Conservation (phyloP, 2,113 vertebrate species). For the Centropristis striata region DNA sequence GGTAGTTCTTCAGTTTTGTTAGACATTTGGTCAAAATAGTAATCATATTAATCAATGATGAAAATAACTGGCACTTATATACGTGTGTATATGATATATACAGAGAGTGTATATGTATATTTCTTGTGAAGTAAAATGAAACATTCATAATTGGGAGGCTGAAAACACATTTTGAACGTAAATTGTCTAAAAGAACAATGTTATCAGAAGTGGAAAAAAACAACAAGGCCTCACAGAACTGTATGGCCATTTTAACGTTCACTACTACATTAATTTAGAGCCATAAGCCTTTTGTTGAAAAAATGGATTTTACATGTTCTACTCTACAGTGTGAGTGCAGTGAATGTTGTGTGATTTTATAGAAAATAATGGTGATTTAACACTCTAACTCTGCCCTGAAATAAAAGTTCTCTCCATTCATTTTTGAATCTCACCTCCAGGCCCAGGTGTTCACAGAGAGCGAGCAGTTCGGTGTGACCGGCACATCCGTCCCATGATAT, state of each 20-base stretch:
- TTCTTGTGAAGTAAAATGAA: too few species aligned
- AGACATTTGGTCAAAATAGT: too few species aligned
- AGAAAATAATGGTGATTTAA: background rate
- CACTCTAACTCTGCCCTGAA: background rate
- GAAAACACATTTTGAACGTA: background rate
- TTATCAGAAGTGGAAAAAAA: background rate
- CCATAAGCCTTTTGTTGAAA: too few species aligned
- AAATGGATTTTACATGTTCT: too few species aligned
- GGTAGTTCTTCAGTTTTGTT: too few species aligned
- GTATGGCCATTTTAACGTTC: background rate
- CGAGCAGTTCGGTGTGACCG: constrained; percentile 86
- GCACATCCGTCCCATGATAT: constrained; percentile 88
- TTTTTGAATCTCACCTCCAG: constrained; percentile 74
- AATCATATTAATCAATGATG: too few species aligned
- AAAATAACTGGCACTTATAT: background rate
- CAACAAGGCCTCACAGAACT: background rate
- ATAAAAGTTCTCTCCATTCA: background rate
- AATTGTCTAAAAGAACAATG: background rate
- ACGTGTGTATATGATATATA: background rate
- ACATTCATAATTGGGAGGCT: background rate
- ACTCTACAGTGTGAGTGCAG: too few species aligned
- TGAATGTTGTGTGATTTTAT: background rate
- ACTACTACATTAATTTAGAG: background rate
- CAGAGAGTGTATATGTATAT: too few species aligned
- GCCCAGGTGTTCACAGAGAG: constrained; percentile 89